A percentile compares a stretch with the other conserved stretches of the same genome.
These are phyloP conservation scores for Notocelia uddmanniana DNA, from an alignment of 2,888 invertebrate genomes.

Conservation along the genomic window DNA sequence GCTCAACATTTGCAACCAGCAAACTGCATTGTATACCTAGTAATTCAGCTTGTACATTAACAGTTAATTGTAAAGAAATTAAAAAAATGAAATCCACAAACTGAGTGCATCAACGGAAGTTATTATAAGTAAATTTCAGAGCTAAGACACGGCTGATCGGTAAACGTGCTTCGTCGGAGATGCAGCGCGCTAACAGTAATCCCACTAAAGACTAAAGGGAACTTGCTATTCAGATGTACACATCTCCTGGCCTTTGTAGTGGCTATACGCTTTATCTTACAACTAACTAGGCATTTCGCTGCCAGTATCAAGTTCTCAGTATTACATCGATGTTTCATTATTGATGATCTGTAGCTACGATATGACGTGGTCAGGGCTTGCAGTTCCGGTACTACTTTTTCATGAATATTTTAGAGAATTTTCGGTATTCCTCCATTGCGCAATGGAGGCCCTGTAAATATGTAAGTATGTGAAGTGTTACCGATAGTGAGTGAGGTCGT, in stretches of 20 bases:
- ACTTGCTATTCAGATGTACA: background rate
- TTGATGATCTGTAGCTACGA: too few species aligned
- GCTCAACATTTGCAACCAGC: too few species aligned
- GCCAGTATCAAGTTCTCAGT: background rate
- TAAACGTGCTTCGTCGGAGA: conserved; percentile 11
- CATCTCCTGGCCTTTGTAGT: background rate
- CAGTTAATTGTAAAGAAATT: background rate
- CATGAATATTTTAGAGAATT: too few species aligned
- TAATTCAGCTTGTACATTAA: background rate
- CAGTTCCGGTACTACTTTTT: too few species aligned
- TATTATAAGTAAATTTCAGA: background rate
- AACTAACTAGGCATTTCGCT: background rate
- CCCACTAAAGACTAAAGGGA: background rate
- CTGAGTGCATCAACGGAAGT: background rate
- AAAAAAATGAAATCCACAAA: background rate
- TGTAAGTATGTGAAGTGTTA: too few species aligned
- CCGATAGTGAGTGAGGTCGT: too few species aligned
- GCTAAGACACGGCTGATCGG: conserved; percentile 11
- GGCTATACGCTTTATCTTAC: background rate
- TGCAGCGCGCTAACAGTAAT: conserved; percentile 7
- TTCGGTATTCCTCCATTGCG: too few species aligned
- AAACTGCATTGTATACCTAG: too few species aligned
- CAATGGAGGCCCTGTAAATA: too few species aligned
- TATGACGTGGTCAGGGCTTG: too few species aligned
- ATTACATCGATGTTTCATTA: background rate